Evolutionary conservation across 2,113 vertebrate species (phyloP).

Genomic region (Boleophthalmus pectinirostris): DNA sequence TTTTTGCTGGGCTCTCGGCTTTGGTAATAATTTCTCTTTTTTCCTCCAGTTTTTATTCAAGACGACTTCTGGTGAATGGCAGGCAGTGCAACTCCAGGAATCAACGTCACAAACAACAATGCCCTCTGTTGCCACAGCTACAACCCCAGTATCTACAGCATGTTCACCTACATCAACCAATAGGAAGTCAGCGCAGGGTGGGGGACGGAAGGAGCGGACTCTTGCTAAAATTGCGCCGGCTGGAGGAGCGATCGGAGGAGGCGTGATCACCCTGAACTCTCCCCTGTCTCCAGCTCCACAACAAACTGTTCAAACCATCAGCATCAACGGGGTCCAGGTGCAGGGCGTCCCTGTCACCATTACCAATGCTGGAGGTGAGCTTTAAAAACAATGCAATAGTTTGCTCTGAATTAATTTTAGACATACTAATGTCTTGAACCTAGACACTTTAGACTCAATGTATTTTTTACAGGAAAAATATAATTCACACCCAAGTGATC

Average conservation of each 20-base stretch:
- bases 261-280: constrained; percentile 86
- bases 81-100: constrained; percentile 88
- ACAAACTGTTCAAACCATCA: constrained; percentile 96
- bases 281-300: constrained; percentile 87
- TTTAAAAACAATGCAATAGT: neutral
- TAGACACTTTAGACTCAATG: too few relatives aligned
- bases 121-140: constrained; percentile 61
- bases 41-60: constrained; percentile 86
- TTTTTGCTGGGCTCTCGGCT: neutral
- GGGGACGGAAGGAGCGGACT: constrained; percentile 85
- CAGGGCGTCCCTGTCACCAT: constrained; percentile 96
- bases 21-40: neutral
- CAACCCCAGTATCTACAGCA: constrained; percentile 59
- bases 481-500: too few relatives aligned
- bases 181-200: constrained; percentile 68
- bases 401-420: too few relatives aligned
- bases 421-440: too few relatives aligned
- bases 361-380: constrained; percentile 89
- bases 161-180: constrained; percentile 36
- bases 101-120: constrained; percentile 69
- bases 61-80: constrained; percentile 87
- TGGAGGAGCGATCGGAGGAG: constrained; percentile 86
- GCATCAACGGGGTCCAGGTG: constrained; percentile 95
- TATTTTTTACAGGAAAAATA: too few relatives aligned
- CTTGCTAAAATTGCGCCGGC: constrained; percentile 94